phyloP scores from a whole-genome alignment of 2,888 invertebrate genomes.

The Torymus auratus region DNA sequence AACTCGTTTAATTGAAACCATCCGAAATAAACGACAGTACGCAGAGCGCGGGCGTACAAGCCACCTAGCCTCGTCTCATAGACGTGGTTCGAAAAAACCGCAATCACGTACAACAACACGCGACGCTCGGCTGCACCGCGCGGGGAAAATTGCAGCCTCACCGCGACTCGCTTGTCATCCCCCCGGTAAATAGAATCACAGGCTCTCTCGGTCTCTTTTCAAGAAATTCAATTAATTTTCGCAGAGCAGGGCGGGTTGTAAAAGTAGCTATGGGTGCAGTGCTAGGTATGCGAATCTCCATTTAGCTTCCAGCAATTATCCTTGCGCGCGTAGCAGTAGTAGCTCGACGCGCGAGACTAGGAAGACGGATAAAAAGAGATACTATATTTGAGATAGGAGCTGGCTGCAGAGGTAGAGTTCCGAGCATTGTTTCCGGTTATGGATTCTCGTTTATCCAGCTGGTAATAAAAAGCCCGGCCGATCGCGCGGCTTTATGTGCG shows the following conservation, averaged over 20 bases:
- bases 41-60: background rate
- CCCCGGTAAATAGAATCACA: conserved; percentile 10
- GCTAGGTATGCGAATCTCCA: conserved; percentile 11
- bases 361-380: conserved; percentile 19
- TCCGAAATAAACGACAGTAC: conserved; percentile 3
- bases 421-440: conserved; percentile 29
- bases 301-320: conserved; percentile 13
- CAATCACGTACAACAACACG: conserved; percentile 11
- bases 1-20: conserved; percentile 18
- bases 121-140: background rate
- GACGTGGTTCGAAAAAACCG: no score
- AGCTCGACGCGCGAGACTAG: background rate
- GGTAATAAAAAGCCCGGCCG: conserved; percentile 28
- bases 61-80: no score
- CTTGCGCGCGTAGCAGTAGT: background rate
- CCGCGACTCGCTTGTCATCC: background rate
- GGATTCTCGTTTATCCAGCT: conserved; percentile 22
- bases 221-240: conserved; percentile 40
- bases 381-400: background rate
- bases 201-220: background rate
- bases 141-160: background rate
- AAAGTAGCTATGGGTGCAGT: background rate
- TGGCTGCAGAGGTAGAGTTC: background rate
- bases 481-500: conserved; percentile 6
- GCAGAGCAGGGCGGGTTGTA: background rate